Evolutionary conservation across 2,797 vertebrate species (phyloP).

Genomic region (Thunnus albacares): DNA sequence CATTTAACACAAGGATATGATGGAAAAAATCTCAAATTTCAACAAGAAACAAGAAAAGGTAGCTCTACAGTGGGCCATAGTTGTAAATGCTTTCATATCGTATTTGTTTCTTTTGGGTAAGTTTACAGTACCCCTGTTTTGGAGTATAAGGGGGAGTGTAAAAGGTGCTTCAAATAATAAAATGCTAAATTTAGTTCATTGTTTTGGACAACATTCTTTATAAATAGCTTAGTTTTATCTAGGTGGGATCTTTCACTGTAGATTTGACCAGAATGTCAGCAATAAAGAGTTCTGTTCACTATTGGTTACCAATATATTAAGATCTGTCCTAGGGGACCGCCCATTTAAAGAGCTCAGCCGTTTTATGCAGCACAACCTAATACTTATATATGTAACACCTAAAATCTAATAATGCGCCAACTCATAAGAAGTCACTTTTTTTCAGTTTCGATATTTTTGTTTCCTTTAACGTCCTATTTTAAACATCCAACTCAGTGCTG

Average conservation of each 20-base stretch:
- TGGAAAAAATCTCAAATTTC: conserved; percentile 64
- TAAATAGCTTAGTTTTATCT: conserved; percentile 76
- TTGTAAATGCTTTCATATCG: conserved; percentile 68
- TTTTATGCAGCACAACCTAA: conserved; percentile 86
- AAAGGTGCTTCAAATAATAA: conserved; percentile 81
- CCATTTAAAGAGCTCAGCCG: conserved; percentile 82
- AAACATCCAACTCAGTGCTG: conserved; percentile 54
- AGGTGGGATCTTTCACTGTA: conserved; percentile 79
- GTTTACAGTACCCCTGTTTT: conserved; percentile 64
- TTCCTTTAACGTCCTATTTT: conserved; percentile 88
- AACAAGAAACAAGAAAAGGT: conserved; percentile 52
- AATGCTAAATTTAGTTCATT: conserved; percentile 72
- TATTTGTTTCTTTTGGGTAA: conserved; percentile 44
- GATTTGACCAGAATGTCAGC: conserved; percentile 86
- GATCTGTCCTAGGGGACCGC: conserved; percentile 88
- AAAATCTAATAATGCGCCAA: conserved; percentile 84
- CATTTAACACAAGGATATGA: conserved; percentile 81
- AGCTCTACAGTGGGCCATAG: conserved; percentile 58
- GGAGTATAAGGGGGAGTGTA: conserved; percentile 44
- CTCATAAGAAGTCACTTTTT: conserved; percentile 76
- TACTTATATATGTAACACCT: conserved; percentile 86
- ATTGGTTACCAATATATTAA: conserved; percentile 92
- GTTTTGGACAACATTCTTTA: conserved; percentile 75
- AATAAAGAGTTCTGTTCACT: conserved; percentile 88
- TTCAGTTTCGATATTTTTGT: conserved; percentile 62